phyloP scores from a whole-genome alignment of 2,113 vertebrate species.

The Hiodon alosoides region DNA sequence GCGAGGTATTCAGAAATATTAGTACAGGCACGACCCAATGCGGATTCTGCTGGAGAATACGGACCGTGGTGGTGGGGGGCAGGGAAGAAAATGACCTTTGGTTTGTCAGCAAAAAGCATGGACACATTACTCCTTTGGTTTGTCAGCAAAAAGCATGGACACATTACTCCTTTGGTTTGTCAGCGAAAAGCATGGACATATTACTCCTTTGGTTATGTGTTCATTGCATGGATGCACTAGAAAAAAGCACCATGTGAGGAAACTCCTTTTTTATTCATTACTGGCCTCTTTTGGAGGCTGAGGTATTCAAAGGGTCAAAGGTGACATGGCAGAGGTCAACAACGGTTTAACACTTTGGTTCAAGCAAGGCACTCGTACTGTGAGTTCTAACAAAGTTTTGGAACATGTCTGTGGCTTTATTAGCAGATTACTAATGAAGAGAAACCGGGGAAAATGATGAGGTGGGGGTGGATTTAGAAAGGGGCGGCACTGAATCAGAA shows the following conservation, averaged over 20 bases:
- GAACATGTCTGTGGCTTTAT: slow-evolving; percentile 74
- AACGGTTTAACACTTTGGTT: slow-evolving; percentile 99
- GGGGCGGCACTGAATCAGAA: slow-evolving; percentile 37
- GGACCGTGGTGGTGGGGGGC: slow-evolving; percentile 55
- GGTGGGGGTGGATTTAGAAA: not conserved
- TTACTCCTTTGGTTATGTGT: slow-evolving; percentile 93
- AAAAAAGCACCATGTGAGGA: slow-evolving; percentile 96
- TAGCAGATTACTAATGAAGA: slow-evolving; percentile 65
- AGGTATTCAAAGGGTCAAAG: slow-evolving; percentile 99
- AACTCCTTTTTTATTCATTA: slow-evolving; percentile 81
- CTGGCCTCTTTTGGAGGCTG: slow-evolving; percentile 97
- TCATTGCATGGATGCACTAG: slow-evolving; percentile 95
- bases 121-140: too few species aligned
- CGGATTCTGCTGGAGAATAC: slow-evolving; percentile 56
- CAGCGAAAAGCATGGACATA: slow-evolving; percentile 74
- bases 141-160: too few species aligned
- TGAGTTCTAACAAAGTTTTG: slow-evolving; percentile 89
- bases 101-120: too few species aligned
- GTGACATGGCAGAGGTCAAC: slow-evolving; percentile 92
- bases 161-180: slow-evolving; percentile 68
- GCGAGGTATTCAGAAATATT: slow-evolving; percentile 99
- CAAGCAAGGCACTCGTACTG: slow-evolving; percentile 99
- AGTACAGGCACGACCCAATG: slow-evolving; percentile 85
- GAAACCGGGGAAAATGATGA: slow-evolving; percentile 41
- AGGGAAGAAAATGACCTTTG: slow-evolving; percentile 68